Evolutionary conservation across 2,797 vertebrate species (phyloP).

Genomic region (Botia kubotai): DNA sequence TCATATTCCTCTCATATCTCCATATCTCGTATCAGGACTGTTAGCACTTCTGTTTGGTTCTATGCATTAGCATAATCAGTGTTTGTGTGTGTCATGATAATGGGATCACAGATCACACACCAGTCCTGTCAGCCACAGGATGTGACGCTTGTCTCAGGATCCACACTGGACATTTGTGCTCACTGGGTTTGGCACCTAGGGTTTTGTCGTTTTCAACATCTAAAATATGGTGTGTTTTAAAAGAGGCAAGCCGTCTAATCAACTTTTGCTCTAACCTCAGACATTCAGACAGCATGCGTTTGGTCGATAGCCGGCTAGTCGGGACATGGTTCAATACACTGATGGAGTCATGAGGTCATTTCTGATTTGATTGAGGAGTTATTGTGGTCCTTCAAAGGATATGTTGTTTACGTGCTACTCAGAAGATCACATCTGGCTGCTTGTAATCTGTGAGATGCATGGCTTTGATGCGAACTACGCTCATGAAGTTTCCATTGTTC

Average conservation of each 20-base stretch:
- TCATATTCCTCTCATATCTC: not conserved
- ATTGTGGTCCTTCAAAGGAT: conserved; percentile 33
- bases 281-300: conserved; percentile 40
- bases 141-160: not conserved
- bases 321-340: conserved; percentile 40
- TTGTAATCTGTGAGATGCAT: conserved; percentile 6
- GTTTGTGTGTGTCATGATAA: conserved; percentile 22
- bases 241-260: not conserved
- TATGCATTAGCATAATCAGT: not conserved
- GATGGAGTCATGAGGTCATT: conserved; percentile 42
- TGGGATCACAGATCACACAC: conserved; percentile 4
- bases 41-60: conserved; percentile 30
- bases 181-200: not conserved
- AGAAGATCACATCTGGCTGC: not conserved
- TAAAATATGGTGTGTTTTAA: not conserved
- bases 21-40: conserved; percentile 32
- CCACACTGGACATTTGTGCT: not conserved
- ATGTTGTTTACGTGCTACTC: conserved; percentile 9
- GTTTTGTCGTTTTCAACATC: not conserved
- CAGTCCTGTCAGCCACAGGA: not conserved
- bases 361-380: conserved; percentile 54
- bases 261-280: conserved; percentile 42
- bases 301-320: conserved; percentile 32
- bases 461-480: conserved; percentile 1
- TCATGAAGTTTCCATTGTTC: conserved; percentile 23